Conservation (phyloP, 1,140 invertebrate genomes). For the Globodera rostochiensis region DNA sequence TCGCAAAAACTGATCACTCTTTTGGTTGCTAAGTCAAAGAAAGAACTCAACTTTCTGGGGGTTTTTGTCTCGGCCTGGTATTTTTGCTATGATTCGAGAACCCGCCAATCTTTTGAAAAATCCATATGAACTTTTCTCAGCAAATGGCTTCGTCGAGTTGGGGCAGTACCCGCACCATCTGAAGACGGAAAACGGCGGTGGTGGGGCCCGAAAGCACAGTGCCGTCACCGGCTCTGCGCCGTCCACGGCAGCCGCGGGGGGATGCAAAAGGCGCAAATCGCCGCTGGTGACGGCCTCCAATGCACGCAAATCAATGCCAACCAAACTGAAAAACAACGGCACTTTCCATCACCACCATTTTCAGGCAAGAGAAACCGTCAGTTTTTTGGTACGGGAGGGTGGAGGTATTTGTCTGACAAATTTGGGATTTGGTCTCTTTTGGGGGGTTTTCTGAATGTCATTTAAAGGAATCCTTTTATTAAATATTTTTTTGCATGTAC, state of each 20-base stretch:
- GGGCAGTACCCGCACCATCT: neutral
- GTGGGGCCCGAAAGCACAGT: neutral
- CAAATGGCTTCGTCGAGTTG: neutral
- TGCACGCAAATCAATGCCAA: conserved; percentile 69
- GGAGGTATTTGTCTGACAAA: no score
- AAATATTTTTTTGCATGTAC: neutral
- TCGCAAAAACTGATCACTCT: no score
- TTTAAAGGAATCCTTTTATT: neutral
- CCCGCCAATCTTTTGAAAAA: no score
- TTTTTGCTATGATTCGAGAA: no score
- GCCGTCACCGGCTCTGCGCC: neutral
- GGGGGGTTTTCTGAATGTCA: no score
- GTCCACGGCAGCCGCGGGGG: conserved; percentile 68
- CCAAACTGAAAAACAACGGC: neutral
- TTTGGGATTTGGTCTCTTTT: no score
- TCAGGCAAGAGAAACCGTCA: conserved; percentile 24
- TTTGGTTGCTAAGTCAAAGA: no score
- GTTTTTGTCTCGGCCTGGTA: no score
- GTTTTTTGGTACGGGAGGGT: conserved; percentile 15
- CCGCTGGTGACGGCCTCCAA: conserved; percentile 77
- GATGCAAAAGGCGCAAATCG: conserved; percentile 87
- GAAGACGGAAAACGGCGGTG: neutral
- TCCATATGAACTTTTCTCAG: neutral
- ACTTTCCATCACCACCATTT: neutral
- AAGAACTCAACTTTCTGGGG: no score